phyloP scores from a whole-genome alignment of 2,113 vertebrate species.

The western clawed frog (Xenopus tropicalis) region UCB_Xtro_10.0 CM004443.2:150706501-150707000 shows the following conservation, averaged over 20 bases:
- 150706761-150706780: background rate
- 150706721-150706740: conserved; percentile 36
- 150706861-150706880: no score
- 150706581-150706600: conserved; percentile 15
- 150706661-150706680: background rate
- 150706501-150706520: conserved; percentile 3
- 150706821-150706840: no score
- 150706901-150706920: no score
- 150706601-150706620: conserved; percentile 14
- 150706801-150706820: no score
- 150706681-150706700: conserved; percentile 32
- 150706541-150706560: conserved; percentile 13
- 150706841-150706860: no score
- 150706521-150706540: conserved; percentile 3
- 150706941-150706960: no score
- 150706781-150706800: background rate
- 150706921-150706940: no score
- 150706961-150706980: no score
- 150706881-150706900: no score
- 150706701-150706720: conserved; percentile 21
- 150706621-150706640: conserved; percentile 14
- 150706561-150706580: conserved; percentile 9
- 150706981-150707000: no score
- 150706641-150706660: conserved; percentile 28
- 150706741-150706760: conserved; percentile 12